phyloP scores from a whole-genome alignment of 2,797 vertebrate species.

The Hoplostethus atlanticus region DNA sequence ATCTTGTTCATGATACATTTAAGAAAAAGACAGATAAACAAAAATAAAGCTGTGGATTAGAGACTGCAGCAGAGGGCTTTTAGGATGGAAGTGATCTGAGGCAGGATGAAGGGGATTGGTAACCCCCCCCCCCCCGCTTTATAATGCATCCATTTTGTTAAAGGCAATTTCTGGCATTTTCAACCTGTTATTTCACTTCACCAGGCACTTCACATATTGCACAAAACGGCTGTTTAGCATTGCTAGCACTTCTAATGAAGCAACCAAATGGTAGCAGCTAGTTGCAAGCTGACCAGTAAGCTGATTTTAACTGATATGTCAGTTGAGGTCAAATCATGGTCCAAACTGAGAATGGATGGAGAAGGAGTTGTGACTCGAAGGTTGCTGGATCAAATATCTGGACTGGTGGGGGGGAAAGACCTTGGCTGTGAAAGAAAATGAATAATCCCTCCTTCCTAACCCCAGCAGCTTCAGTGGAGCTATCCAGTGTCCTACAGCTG shows the following conservation, averaged over 20 bases:
- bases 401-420: conserved; percentile 39
- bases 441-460: conserved; percentile 64
- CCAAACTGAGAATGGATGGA: conserved; percentile 32
- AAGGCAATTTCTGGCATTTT: conserved; percentile 34
- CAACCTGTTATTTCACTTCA: neutral
- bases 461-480: conserved; percentile 46
- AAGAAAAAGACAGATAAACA: conserved; percentile 63
- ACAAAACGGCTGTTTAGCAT: neutral
- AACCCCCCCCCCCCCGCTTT: conserved; percentile 2
- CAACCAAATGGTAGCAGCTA: neutral
- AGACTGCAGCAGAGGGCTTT: conserved; percentile 28
- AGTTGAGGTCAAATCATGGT: conserved; percentile 47
- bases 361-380: conserved; percentile 27
- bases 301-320: conserved; percentile 40
- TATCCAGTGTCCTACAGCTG: conserved; percentile 68
- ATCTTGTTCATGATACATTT: conserved; percentile 69
- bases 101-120: conserved; percentile 30
- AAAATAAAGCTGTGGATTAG: conserved; percentile 55
- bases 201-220: neutral
- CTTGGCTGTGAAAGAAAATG: conserved; percentile 62
- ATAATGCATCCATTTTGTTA: conserved; percentile 38
- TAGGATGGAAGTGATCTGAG: conserved; percentile 32
- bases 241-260: neutral
- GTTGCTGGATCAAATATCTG: conserved; percentile 62
- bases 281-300: conserved; percentile 1